Percentiles rank a stretch among this genome's conserved stretches.
Conservation (phyloP, 2,888 invertebrate genomes). For the Mythimna ferrago region DNA sequence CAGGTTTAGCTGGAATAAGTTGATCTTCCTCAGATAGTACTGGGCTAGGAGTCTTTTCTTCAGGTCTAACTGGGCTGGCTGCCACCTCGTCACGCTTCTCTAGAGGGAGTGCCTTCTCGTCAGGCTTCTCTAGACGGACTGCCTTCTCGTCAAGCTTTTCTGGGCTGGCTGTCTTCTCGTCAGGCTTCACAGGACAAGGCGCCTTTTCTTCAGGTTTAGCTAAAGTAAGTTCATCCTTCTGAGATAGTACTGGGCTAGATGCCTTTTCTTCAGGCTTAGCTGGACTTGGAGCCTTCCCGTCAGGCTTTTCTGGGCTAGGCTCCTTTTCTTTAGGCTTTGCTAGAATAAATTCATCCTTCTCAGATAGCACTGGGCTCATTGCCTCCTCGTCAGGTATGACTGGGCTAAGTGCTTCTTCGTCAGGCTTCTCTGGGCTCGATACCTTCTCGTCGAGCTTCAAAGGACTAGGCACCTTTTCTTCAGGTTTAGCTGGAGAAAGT, state of each 20-base stretch:
- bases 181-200: background rate
- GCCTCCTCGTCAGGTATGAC: background rate
- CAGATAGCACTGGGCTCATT: background rate
- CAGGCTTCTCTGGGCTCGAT: background rate
- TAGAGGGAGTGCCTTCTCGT: background rate
- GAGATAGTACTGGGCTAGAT: background rate
- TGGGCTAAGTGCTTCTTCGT: background rate
- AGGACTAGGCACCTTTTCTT: background rate
- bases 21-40: too few species aligned
- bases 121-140: conserved; percentile 12
- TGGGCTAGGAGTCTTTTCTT: background rate
- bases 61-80: background rate
- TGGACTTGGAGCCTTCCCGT: background rate
- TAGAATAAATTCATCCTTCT: conserved; percentile 8
- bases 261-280: background rate
- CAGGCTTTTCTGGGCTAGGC: conserved; percentile 3
- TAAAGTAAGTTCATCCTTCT: too few species aligned
- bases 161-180: conserved; percentile 19
- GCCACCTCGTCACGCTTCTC: conserved; percentile 3
- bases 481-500: background rate
- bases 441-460: background rate
- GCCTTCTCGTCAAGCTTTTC: conserved; percentile 22
- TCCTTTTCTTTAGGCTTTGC: background rate
- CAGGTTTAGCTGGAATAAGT: background rate
- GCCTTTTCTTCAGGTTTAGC: background rate